These are phyloP conservation scores for Mionectes macconnelli DNA, from an alignment of 2,113 vertebrate genomes.

Conservation along the genomic window DNA sequence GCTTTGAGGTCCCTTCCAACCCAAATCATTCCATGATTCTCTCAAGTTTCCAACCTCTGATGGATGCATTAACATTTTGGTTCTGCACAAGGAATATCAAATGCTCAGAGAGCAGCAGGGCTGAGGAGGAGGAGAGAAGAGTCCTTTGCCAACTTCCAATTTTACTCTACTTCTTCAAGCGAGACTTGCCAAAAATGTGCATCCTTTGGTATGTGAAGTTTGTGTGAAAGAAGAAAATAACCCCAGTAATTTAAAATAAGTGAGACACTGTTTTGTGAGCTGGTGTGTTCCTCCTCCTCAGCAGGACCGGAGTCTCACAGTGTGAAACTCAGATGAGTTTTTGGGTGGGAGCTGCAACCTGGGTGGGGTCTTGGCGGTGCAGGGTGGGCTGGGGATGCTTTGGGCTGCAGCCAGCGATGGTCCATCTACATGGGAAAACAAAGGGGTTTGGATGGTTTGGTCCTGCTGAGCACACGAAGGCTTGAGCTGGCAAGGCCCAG, in stretches of 20 bases:
- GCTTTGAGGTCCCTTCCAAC: not conserved
- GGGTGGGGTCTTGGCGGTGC: not conserved
- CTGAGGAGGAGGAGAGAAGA: not conserved
- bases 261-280: not conserved
- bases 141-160: not conserved
- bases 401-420: not conserved
- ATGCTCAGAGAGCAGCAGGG: not conserved
- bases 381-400: not conserved
- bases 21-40: not conserved
- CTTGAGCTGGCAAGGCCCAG: not conserved
- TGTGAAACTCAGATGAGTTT: fast-evolving
- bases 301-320: not conserved
- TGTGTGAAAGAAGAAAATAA: not conserved
- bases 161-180: not conserved
- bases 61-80: not conserved
- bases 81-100: not conserved
- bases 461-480: not conserved
- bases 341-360: not conserved
- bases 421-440: not conserved
- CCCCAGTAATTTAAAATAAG: not conserved
- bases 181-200: not conserved
- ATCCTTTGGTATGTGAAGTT: not conserved
- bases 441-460: fast-evolving
- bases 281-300: not conserved
- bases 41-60: not conserved